Conservation (phyloP, 1,140 invertebrate species). For the Melitaea cinxia region DNA sequence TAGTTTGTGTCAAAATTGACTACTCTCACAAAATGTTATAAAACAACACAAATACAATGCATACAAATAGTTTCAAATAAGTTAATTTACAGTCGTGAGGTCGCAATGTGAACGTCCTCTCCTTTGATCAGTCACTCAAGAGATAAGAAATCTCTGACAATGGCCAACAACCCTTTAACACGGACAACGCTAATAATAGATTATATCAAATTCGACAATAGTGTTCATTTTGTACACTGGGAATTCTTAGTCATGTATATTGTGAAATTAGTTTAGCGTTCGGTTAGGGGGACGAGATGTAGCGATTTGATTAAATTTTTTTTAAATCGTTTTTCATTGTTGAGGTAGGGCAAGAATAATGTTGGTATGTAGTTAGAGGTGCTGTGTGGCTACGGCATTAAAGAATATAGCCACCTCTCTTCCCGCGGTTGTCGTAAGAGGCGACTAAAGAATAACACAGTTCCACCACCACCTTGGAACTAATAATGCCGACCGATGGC, state of each 20-base stretch:
- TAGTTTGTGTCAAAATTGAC: too few species aligned
- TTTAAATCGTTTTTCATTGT: too few species aligned
- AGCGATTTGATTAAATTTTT: too few species aligned
- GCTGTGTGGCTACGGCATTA: too few species aligned
- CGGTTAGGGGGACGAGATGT: not conserved
- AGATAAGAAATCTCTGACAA: conserved; percentile 24
- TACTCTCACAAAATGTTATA: too few species aligned
- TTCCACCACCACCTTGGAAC: too few species aligned
- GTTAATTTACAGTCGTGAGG: not conserved
- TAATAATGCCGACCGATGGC: too few species aligned
- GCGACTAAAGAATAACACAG: too few species aligned
- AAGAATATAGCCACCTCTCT: too few species aligned
- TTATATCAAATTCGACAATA: conserved; percentile 27
- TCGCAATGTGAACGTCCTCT: conserved; percentile 16
- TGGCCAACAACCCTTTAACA: conserved; percentile 34
- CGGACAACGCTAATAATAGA: conserved; percentile 28
- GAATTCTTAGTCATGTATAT: conserved; percentile 23
- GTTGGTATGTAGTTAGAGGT: not conserved
- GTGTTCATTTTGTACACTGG: conserved; percentile 23
- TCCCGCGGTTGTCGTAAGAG: too few species aligned
- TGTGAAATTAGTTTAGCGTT: conserved; percentile 11
- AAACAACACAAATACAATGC: too few species aligned
- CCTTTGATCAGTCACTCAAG: conserved; percentile 17
- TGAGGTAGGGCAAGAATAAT: not conserved
- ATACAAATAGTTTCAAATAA: too few species aligned